These are phyloP conservation scores for Frankliniella intonsa DNA, from an alignment of 2,888 invertebrate genomes.

Conservation along the genomic window DNA sequence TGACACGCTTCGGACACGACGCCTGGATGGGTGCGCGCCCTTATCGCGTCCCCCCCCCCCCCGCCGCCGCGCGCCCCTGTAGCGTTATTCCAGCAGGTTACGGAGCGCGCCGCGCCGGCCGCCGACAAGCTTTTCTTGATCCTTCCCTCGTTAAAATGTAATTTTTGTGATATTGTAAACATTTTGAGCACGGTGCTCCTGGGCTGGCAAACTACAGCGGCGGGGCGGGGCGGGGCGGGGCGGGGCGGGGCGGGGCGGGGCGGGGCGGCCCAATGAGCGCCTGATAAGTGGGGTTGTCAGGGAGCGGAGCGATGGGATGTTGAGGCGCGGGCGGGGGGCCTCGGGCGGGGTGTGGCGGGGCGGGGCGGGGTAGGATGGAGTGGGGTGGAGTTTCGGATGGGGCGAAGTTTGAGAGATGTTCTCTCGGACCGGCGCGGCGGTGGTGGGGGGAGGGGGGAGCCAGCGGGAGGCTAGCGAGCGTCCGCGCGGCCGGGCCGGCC, in stretches of 20 bases:
- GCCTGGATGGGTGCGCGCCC: too few relatives aligned
- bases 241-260: not conserved
- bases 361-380: not conserved
- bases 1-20: too few relatives aligned
- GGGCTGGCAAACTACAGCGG: too few relatives aligned
- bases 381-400: not conserved
- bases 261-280: not conserved
- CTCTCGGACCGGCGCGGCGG: not conserved
- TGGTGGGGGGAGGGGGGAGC: not conserved
- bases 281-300: constrained; percentile 2
- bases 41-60: too few relatives aligned
- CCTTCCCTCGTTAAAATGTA: too few relatives aligned
- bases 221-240: not conserved
- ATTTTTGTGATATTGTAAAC: too few relatives aligned
- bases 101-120: too few relatives aligned
- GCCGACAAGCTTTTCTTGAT: too few relatives aligned
- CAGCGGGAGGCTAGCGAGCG: not conserved
- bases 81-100: too few relatives aligned
- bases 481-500: not conserved
- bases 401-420: too few relatives aligned
- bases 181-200: too few relatives aligned
- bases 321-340: not conserved
- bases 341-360: not conserved
- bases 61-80: too few relatives aligned
- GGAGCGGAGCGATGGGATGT: not conserved